These are phyloP conservation scores for Didymodactylos carnosus DNA, from an alignment of 2,888 invertebrate genomes.

Conservation along the genomic window DNA sequence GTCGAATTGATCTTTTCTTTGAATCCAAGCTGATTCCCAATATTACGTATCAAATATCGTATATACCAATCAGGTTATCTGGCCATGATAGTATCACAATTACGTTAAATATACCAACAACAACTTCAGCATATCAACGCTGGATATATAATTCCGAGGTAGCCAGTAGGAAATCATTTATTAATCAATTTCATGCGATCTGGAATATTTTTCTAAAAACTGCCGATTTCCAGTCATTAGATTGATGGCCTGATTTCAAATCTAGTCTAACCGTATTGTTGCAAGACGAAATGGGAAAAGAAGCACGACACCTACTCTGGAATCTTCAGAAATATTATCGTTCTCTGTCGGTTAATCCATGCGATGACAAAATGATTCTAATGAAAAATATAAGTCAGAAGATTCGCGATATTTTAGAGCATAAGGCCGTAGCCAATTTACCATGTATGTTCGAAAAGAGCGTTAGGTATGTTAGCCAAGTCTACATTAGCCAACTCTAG, in stretches of 20 bases:
- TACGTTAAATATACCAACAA: not conserved
- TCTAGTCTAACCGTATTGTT: not conserved
- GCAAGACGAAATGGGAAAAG: not conserved
- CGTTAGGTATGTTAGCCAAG: not conserved
- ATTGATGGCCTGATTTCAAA: not conserved
- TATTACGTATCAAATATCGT: not conserved
- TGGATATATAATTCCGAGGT: not conserved
- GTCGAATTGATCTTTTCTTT: not conserved
- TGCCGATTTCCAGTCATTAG: not conserved
- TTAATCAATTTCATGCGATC: not conserved
- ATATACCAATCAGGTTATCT: not conserved
- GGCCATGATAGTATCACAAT: not conserved
- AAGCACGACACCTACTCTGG: not conserved
- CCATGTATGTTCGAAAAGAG: not conserved
- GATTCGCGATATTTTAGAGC: not conserved
- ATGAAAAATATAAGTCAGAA: not conserved
- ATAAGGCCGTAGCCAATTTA: not conserved
- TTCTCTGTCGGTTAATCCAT: not conserved
- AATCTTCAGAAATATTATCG: not conserved
- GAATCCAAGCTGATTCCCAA: not conserved
- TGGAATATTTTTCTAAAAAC: not conserved
- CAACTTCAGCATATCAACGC: not conserved
- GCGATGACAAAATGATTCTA: not conserved
- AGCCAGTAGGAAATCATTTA: not conserved
- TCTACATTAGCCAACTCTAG: not conserved